Conservation (phyloP, 2,888 invertebrate genomes). For the Cantharis rufa region DNA sequence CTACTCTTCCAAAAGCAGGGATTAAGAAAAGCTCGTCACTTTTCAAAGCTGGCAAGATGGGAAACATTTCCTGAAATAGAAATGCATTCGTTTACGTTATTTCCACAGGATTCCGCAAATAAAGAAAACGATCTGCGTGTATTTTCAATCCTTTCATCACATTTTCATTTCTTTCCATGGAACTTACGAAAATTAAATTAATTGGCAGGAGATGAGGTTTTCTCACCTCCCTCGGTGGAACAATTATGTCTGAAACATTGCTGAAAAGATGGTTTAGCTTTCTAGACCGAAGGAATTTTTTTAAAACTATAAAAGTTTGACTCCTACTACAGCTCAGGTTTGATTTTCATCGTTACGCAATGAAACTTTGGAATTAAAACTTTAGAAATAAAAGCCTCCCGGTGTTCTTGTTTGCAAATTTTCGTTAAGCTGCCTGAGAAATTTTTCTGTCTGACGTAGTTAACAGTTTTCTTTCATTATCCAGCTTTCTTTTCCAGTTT, state of each 20-base stretch:
- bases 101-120: neutral
- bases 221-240: too few relatives aligned
- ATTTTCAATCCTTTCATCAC: neutral
- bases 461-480: neutral
- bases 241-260: too few relatives aligned
- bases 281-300: neutral
- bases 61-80: neutral
- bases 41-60: neutral
- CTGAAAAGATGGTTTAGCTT: too few relatives aligned
- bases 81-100: neutral
- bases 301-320: neutral
- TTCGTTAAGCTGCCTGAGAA: neutral
- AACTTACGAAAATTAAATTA: neutral
- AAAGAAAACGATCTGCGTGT: neutral
- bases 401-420: neutral
- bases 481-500: neutral
- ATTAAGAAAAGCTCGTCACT: neutral
- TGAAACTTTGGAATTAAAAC: neutral
- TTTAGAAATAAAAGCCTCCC: neutral
- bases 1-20: neutral
- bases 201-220: neutral
- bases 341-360: neutral
- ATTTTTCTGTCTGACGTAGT: neutral
- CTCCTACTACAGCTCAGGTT: neutral
- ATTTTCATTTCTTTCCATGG: neutral